Conservation (phyloP, 2,888 invertebrate genomes). For the Orchesella flavescens region DNA sequence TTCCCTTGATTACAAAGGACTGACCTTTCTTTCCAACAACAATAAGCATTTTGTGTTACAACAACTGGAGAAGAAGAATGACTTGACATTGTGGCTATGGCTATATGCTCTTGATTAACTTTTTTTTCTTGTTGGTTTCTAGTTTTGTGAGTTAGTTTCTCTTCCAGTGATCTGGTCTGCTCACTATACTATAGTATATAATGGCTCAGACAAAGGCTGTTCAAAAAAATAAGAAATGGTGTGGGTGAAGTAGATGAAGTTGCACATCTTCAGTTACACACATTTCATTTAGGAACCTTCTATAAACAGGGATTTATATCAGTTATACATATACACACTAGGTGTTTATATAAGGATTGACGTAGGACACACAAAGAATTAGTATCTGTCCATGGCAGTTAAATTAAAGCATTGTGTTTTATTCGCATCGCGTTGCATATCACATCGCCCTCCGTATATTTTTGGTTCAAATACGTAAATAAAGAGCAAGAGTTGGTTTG, state of each 20-base stretch:
- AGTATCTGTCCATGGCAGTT: constrained; percentile 9
- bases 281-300: too few species aligned
- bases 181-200: background rate
- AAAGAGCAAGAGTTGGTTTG: too few species aligned
- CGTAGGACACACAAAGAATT: background rate
- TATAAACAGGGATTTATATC: too few species aligned
- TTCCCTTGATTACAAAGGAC: constrained; percentile 56
- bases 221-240: constrained; percentile 16
- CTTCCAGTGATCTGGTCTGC: background rate
- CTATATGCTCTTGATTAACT: constrained; percentile 51
- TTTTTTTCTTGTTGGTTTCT: constrained; percentile 38
- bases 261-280: background rate
- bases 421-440: background rate
- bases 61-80: constrained; percentile 54
- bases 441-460: background rate
- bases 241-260: background rate
- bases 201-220: constrained; percentile 17
- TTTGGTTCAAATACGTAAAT: too few species aligned
- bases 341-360: too few species aligned
- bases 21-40: constrained; percentile 49
- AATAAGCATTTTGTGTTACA: constrained; percentile 45
- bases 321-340: too few species aligned
- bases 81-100: constrained; percentile 44
- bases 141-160: constrained; percentile 6
- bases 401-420: constrained; percentile 9